Conservation (phyloP, 2,888 invertebrate genomes). For the Marasmarcha lunaedactyla region DNA sequence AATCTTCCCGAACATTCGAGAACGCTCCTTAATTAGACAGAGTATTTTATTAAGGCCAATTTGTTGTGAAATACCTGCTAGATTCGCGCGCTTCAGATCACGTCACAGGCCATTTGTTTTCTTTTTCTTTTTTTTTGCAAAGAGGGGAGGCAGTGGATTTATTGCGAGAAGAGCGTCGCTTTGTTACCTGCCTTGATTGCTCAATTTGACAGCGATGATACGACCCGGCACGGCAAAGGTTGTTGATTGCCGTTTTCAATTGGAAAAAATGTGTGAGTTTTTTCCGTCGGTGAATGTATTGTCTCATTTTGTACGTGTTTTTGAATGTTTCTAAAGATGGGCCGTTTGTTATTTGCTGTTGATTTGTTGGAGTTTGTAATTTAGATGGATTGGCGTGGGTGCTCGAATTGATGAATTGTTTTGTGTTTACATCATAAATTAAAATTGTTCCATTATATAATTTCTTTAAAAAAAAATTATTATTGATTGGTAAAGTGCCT, state of each 20-base stretch:
- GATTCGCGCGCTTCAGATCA: conserved; percentile 23
- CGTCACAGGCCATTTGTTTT: not conserved
- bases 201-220: no score
- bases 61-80: conserved; percentile 56
- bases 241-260: no score
- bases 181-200: not conserved
- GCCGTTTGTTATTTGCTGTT: no score
- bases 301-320: no score
- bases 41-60: conserved; percentile 64
- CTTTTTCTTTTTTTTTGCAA: not conserved
- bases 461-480: no score
- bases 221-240: no score
- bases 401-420: not conserved
- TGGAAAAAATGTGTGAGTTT: no score
- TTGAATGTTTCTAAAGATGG: no score
- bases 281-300: no score
- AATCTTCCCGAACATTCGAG: not conserved
- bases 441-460: no score
- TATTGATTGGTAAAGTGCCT: no score
- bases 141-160: not conserved
- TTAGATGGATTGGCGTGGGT: not conserved
- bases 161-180: not conserved
- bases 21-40: conserved; percentile 50
- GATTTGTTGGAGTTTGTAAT: no score
- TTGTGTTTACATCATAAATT: not conserved